Conservation (phyloP, 2,113 vertebrate genomes). For the Brienomyrus longianalis region DNA sequence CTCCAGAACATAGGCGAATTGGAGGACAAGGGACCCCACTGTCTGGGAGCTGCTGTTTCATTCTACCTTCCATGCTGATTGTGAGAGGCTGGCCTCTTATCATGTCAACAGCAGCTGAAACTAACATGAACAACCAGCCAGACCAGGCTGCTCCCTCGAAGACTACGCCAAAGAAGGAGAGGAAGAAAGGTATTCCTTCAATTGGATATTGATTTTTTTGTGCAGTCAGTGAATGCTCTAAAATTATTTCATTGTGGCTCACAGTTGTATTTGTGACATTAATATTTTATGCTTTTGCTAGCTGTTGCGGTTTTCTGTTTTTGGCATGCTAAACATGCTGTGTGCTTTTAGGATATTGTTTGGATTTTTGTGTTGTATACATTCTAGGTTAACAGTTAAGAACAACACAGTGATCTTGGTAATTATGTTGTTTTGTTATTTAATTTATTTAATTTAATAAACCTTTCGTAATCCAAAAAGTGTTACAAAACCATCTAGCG, state of each 20-base stretch:
- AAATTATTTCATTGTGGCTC: neutral
- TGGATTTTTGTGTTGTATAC: neutral
- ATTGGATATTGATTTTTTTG: neutral
- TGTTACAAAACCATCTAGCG: neutral
- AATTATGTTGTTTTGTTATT: neutral
- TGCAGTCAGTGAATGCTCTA: neutral
- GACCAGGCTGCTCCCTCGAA: slow-evolving; percentile 49
- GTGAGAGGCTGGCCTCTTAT: slow-evolving; percentile 30
- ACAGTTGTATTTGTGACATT: neutral
- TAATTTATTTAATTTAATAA: neutral
- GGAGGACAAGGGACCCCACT: slow-evolving; percentile 19
- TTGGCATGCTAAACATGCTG: neutral
- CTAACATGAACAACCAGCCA: slow-evolving; percentile 40
- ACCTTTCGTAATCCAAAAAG: neutral
- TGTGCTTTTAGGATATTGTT: neutral
- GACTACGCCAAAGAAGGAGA: slow-evolving; percentile 63
- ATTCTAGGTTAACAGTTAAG: neutral
- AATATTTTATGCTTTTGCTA: neutral
- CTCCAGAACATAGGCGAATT: neutral
- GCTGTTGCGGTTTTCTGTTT: neutral
- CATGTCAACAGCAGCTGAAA: slow-evolving; percentile 67
- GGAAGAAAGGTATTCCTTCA: slow-evolving; percentile 59
- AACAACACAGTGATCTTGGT: neutral
- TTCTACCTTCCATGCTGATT: slow-evolving; percentile 17
- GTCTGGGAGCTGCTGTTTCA: neutral